Conservation (phyloP, 2,888 invertebrate genomes). For the Acronicta psi region DNA sequence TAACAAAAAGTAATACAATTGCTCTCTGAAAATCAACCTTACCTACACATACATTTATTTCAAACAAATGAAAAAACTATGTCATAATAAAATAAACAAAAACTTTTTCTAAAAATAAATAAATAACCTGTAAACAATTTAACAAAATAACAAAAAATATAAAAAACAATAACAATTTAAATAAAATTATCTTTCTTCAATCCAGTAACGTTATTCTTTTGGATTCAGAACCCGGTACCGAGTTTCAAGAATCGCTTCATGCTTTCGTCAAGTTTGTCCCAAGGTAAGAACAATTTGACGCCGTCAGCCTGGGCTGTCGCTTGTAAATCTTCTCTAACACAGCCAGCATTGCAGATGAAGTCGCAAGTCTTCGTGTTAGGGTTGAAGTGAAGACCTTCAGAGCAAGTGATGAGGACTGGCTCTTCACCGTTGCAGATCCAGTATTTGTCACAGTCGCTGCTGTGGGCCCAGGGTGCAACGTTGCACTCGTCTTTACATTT, state of each 20-base stretch:
- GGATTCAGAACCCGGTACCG: conserved; percentile 1
- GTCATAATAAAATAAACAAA: neutral
- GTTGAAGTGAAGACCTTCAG: conserved; percentile 81
- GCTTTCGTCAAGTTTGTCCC: conserved; percentile 63
- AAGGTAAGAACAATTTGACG: conserved; percentile 70
- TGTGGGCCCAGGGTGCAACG: conserved; percentile 75
- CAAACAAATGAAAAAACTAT: neutral
- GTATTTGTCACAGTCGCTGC: conserved; percentile 78
- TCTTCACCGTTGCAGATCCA: conserved; percentile 72
- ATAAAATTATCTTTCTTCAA: too few relatives aligned
- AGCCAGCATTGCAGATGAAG: conserved; percentile 73
- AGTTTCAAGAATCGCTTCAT: conserved; percentile 25
- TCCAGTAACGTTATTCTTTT: neutral
- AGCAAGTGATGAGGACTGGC: conserved; percentile 65
- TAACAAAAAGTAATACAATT: neutral
- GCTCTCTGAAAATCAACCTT: too few relatives aligned
- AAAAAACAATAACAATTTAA: neutral
- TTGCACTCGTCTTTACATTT: conserved; percentile 72
- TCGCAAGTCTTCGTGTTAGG: conserved; percentile 71
- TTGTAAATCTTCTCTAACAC: conserved; percentile 61
- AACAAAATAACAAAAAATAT: neutral
- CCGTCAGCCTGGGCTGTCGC: conserved; percentile 61
- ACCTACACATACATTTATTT: conserved; percentile 1
- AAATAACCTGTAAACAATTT: neutral
- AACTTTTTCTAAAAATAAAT: neutral